Conservation (phyloP, 2,888 invertebrate species). For the Sphaerophoria taeniata region DNA sequence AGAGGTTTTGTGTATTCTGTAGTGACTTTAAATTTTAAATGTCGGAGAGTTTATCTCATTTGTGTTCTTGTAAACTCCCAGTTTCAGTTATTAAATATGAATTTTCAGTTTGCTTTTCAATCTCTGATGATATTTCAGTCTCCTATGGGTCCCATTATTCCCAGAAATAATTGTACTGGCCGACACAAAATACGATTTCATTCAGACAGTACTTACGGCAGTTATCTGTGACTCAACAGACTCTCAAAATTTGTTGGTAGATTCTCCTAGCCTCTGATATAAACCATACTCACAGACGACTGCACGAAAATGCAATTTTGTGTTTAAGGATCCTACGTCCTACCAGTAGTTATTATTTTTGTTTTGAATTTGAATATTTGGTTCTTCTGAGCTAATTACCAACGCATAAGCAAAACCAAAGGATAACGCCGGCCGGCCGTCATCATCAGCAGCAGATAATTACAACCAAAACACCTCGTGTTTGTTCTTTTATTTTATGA, state of each 20-base stretch:
- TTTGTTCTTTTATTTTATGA: slow-evolving; percentile 5
- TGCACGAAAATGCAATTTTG: not conserved
- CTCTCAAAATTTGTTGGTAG: not conserved
- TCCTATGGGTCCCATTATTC: not conserved
- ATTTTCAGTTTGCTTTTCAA: not conserved
- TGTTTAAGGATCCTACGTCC: not conserved
- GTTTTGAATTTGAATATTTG: not conserved
- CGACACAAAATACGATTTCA: slow-evolving; percentile 10
- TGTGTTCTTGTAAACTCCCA: not conserved
- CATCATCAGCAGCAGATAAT: not conserved
- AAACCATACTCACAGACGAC: slow-evolving; percentile 8
- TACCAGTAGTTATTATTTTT: not conserved
- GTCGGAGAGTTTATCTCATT: not conserved
- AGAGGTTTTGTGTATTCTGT: too few relatives aligned
- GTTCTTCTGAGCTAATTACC: not conserved
- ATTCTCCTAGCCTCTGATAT: not conserved
- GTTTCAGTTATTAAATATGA: not conserved
- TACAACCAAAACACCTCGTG: slow-evolving; percentile 22
- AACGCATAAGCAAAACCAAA: not conserved
- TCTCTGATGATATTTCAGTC: not conserved
- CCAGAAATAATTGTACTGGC: not conserved
- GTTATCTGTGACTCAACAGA: slow-evolving; percentile 10
- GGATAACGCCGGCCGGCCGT: slow-evolving; percentile 12
- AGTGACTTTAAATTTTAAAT: too few relatives aligned
- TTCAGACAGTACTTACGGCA: not conserved